phyloP scores from a whole-genome alignment of 2,888 invertebrate genomes.

The Acanthococcus lagerstroemiae region DNA sequence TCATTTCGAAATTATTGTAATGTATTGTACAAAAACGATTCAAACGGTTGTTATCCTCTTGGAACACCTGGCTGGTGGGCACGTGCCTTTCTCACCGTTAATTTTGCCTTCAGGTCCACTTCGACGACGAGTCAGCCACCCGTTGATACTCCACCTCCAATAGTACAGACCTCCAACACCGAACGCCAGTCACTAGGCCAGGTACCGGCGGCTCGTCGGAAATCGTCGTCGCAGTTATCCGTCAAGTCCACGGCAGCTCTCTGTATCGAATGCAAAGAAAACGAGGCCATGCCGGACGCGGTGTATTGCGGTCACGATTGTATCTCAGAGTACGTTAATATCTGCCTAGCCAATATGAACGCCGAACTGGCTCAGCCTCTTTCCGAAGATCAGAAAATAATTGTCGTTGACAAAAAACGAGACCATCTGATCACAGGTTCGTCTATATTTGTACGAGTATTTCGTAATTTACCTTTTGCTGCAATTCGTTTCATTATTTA shows the following conservation, averaged over 20 bases:
- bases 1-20: too few relatives aligned
- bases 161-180: too few relatives aligned
- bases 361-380: conserved; percentile 8
- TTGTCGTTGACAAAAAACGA: conserved; percentile 72
- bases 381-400: conserved; percentile 45
- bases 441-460: background rate
- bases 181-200: background rate
- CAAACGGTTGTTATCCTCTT: too few relatives aligned
- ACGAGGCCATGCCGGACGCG: conserved; percentile 63
- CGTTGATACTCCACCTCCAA: too few relatives aligned
- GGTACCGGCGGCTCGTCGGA: background rate
- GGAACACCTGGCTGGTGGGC: too few relatives aligned
- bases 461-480: too few relatives aligned
- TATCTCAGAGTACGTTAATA: conserved; percentile 63
- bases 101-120: too few relatives aligned
- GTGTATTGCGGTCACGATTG: conserved; percentile 85
- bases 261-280: conserved; percentile 67
- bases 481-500: too few relatives aligned
- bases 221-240: background rate
- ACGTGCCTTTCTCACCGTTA: too few relatives aligned
- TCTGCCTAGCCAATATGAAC: conserved; percentile 35
- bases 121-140: too few relatives aligned
- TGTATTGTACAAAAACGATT: too few relatives aligned
- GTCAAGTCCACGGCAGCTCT: conserved; percentile 40
- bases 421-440: conserved; percentile 52